Evolutionary conservation across 2,888 invertebrate species (phyloP).

Genomic region (Ornithoptera alexandrae): DNA sequence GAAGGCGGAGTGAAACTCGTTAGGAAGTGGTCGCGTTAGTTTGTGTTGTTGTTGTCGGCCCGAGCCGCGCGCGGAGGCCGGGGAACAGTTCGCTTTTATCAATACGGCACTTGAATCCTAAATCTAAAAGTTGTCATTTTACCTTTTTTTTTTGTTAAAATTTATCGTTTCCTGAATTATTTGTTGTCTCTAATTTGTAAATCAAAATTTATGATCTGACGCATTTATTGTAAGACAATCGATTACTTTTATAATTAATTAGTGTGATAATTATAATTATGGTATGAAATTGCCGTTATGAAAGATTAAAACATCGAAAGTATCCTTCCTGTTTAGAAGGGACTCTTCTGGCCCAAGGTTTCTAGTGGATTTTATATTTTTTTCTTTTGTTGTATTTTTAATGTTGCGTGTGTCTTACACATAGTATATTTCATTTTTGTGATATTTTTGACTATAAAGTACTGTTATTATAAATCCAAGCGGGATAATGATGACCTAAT

Average conservation of each 20-base stretch:
- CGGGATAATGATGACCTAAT: constrained; percentile 80
- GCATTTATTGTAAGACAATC: constrained; percentile 81
- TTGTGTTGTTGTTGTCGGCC: constrained; percentile 63
- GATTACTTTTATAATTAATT: constrained; percentile 80
- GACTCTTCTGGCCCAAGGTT: constrained; percentile 79
- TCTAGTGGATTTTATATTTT: constrained; percentile 79
- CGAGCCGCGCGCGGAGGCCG: constrained; percentile 39
- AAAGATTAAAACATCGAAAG: constrained; percentile 80
- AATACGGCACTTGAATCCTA: constrained; percentile 78
- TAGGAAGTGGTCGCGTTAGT: constrained; percentile 68
- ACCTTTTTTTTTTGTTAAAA: constrained; percentile 68
- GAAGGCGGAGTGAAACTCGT: constrained; percentile 77
- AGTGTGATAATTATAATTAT: constrained; percentile 79
- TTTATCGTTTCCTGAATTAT: constrained; percentile 77
- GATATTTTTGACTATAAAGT: constrained; percentile 81
- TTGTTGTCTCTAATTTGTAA: constrained; percentile 78
- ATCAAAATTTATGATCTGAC: constrained; percentile 80
- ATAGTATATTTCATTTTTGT: constrained; percentile 82
- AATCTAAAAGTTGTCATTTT: constrained; percentile 75
- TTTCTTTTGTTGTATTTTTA: constrained; percentile 79
- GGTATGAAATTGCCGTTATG: constrained; percentile 79
- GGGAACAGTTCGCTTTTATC: constrained; percentile 76
- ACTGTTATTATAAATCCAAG: constrained; percentile 80
- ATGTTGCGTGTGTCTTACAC: constrained; percentile 81
- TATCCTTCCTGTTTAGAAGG: constrained; percentile 81